Base-by-base conservation (phyloP, 2,797 vertebrate species). In the Paedocypris micromegethes region DNA sequence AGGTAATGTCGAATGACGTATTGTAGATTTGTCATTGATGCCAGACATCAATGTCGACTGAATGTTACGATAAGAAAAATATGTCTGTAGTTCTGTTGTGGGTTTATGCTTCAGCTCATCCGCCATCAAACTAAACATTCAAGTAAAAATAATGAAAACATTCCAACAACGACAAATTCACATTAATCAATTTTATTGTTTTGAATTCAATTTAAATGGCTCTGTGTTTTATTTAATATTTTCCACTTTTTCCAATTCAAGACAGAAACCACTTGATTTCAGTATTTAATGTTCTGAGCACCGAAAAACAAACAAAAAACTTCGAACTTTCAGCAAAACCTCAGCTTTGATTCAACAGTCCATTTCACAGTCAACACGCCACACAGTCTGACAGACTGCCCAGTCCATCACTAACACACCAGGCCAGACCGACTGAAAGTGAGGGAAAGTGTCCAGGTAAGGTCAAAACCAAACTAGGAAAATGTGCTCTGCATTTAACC, bases 181-280 rank as follows among this genome's bases (percentile, higher is more conserved):
- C 86, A 83, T 88, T 88, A 79, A 89, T 88, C 85, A 86, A 88
- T 88, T 90, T 90, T 89, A 90, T 90, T 90, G 77, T 83, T 77
- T 23, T 23, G 23, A 23, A 23, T 23, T 23, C 23, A 23, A 86
- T 89, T 79, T 68, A 79, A 80, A 87, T 83, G 73, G 82, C 79
- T 85, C 87, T 73, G 82, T 85, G 82, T 80, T 83, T 84, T 75
- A 81, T 87, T 78, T 79, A 23, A 23, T 23, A 23, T 77, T 83
- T 74, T 83, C 62, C 56, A 75, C 73, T 80, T 70, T 69, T 71
- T 58, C 73, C 8, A 72, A 66, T 76, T 78, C 80, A 83, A 81
- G 76, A 81, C 73, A 76, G 61, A 78, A 84, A 73, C 58, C 51
- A 79, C 80, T 83, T 76, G 81, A 83, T 76, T 80, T 83, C 59